phyloP scores from a whole-genome alignment of 2,888 invertebrate genomes.

The Hemithea aestivaria region DNA sequence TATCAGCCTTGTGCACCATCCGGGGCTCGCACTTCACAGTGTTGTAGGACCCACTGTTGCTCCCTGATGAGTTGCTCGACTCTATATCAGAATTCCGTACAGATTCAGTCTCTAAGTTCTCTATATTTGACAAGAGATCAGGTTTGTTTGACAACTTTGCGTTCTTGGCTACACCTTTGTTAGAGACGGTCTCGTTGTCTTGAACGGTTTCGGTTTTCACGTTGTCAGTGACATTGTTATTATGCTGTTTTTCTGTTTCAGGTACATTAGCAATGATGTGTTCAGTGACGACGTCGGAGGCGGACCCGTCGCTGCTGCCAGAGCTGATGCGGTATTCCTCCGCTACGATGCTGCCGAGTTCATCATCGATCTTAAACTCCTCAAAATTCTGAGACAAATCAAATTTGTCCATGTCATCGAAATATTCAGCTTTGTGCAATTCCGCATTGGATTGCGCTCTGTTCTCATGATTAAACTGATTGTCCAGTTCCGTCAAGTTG shows the following conservation, averaged over 20 bases:
- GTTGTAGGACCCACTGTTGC: constrained; percentile 71
- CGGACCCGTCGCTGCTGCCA: constrained; percentile 70
- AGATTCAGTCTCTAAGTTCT: constrained; percentile 77
- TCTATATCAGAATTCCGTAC: constrained; percentile 85
- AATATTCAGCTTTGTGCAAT: constrained; percentile 65
- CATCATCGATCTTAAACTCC: constrained; percentile 88
- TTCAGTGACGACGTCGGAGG: constrained; percentile 66
- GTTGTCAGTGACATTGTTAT: constrained; percentile 42
- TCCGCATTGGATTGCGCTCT: constrained; percentile 51
- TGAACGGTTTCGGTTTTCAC: constrained; percentile 53
- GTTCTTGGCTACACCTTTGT: constrained; percentile 54
- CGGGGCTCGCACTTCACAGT: constrained; percentile 69
- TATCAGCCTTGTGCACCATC: constrained; percentile 52
- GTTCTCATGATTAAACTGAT: constrained; percentile 63
- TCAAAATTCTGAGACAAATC: constrained; percentile 88
- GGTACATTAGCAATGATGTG: constrained; percentile 55
- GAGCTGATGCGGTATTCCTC: constrained; percentile 76
- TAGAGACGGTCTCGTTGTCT: constrained; percentile 49
- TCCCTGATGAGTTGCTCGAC: constrained; percentile 77
- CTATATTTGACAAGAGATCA: constrained; percentile 76
- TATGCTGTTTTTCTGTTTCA: constrained; percentile 54
- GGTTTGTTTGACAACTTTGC: constrained; percentile 75
- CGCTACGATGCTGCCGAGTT: constrained; percentile 74
- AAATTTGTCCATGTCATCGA: constrained; percentile 79
- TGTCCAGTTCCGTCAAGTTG: constrained; percentile 65